Evolutionary conservation across 2,797 vertebrate species (phyloP).

Genomic region (Macroramphosus scolopax): DNA sequence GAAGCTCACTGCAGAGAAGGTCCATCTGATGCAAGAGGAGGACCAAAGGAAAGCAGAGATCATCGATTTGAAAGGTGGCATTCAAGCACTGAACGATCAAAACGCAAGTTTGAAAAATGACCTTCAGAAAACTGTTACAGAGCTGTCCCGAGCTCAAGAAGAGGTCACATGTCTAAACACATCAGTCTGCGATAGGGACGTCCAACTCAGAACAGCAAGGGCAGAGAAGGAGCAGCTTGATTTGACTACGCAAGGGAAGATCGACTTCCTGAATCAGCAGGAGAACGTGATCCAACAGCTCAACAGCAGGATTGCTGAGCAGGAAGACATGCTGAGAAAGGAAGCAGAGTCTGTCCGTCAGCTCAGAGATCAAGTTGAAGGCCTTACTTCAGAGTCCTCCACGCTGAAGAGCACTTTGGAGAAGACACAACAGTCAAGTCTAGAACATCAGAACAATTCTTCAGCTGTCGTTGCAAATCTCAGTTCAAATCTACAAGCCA

Average conservation of each 20-base stretch:
- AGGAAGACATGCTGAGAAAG: constrained; percentile 72
- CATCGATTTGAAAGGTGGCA: constrained; percentile 45
- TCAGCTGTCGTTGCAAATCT: constrained; percentile 61
- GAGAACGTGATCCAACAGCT: constrained; percentile 75
- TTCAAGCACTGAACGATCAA: constrained; percentile 66
- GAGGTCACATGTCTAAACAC: constrained; percentile 68
- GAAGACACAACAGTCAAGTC: constrained; percentile 70
- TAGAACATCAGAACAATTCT: constrained; percentile 57
- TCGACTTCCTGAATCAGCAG: constrained; percentile 68
- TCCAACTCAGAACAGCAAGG: constrained; percentile 59
- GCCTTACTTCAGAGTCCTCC: constrained; percentile 68
- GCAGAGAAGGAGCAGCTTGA: constrained; percentile 72
- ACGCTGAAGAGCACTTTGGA: constrained; percentile 67
- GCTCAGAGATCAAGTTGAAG: constrained; percentile 67
- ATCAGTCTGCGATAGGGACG: constrained; percentile 60
- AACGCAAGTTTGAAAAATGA: constrained; percentile 76
- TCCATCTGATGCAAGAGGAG: constrained; percentile 58
- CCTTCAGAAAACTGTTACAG: constrained; percentile 60
- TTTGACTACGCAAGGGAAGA: constrained; percentile 65
- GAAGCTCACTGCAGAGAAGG: constrained; percentile 62
- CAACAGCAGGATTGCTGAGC: constrained; percentile 61
- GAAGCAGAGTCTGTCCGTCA: constrained; percentile 63
- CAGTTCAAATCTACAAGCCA: constrained; percentile 65
- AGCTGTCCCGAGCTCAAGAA: constrained; percentile 56
- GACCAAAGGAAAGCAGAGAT: constrained; percentile 45